Percentiles rank a stretch among this genome's conserved stretches.
These are phyloP conservation scores for Ceramica pisi DNA, from an alignment of 2,888 invertebrate genomes.

Conservation along the genomic window DNA sequence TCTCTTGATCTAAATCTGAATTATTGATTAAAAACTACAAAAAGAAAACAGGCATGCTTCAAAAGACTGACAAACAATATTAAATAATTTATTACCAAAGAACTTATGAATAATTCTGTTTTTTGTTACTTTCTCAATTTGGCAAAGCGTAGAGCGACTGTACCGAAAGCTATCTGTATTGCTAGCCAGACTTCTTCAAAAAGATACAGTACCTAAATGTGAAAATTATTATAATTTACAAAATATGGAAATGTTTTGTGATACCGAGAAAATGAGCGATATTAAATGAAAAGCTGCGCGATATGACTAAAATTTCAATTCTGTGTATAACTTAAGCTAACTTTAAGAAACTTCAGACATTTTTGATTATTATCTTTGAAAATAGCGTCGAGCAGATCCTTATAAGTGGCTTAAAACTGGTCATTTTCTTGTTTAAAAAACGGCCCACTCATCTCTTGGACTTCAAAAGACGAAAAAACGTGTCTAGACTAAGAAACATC, in stretches of 20 bases:
- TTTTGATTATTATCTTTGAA: constrained; percentile 41
- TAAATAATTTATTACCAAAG: constrained; percentile 41
- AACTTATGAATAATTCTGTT: constrained; percentile 61
- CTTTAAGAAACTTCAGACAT: constrained; percentile 39
- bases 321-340: constrained; percentile 41
- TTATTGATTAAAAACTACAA: constrained; percentile 7
- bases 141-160: constrained; percentile 38
- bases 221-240: constrained; percentile 75
- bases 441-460: neutral
- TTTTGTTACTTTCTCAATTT: constrained; percentile 58
- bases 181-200: constrained; percentile 42
- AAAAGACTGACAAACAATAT: constrained; percentile 38
- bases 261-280: constrained; percentile 55
- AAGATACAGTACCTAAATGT: constrained; percentile 66
- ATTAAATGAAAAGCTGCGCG: constrained; percentile 52
- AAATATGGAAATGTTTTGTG: constrained; percentile 66
- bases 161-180: constrained; percentile 56
- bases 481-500: neutral
- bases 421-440: constrained; percentile 19
- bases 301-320: constrained; percentile 59
- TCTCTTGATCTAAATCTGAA: neutral
- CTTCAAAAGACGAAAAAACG: neutral
- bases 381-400: constrained; percentile 12
- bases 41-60: constrained; percentile 3
- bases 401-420: constrained; percentile 13